Evolutionary conservation across 2,888 invertebrate genomes (phyloP).

Genomic region (Oscheius myriophilus): DNA sequence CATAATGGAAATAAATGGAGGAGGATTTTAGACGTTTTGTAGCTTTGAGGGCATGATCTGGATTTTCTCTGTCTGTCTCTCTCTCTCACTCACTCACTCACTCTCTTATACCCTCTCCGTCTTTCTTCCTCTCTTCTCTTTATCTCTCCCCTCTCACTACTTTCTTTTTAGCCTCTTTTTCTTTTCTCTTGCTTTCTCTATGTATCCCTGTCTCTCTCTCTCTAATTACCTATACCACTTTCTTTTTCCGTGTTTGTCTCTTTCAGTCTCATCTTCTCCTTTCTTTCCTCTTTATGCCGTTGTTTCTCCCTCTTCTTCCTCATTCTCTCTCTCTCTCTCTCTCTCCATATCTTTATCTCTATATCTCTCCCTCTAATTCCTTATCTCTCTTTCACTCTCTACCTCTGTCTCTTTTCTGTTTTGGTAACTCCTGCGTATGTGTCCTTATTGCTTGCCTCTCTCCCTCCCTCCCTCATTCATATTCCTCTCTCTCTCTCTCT

Average conservation of each 20-base stretch:
- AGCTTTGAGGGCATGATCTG: neutral
- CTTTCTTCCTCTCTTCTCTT: neutral
- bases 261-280: too few relatives aligned
- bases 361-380: neutral
- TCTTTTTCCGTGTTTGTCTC: neutral
- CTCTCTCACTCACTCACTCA: neutral
- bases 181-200: neutral
- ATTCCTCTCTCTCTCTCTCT: too few relatives aligned
- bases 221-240: neutral
- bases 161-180: neutral
- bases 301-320: too few relatives aligned
- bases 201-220: neutral
- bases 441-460: too few relatives aligned
- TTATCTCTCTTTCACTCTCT: neutral
- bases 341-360: neutral
- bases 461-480: too few relatives aligned
- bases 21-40: too few relatives aligned
- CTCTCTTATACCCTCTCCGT: neutral
- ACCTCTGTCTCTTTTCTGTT: neutral
- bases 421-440: too few relatives aligned
- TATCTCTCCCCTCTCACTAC: constrained; percentile 1
- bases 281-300: too few relatives aligned
- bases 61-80: neutral
- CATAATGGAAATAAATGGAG: too few relatives aligned
- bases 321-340: constrained; percentile 4